Base-by-base conservation (phyloP, 2,797 vertebrate genomes). In the Glyptemys insculpta region DNA sequence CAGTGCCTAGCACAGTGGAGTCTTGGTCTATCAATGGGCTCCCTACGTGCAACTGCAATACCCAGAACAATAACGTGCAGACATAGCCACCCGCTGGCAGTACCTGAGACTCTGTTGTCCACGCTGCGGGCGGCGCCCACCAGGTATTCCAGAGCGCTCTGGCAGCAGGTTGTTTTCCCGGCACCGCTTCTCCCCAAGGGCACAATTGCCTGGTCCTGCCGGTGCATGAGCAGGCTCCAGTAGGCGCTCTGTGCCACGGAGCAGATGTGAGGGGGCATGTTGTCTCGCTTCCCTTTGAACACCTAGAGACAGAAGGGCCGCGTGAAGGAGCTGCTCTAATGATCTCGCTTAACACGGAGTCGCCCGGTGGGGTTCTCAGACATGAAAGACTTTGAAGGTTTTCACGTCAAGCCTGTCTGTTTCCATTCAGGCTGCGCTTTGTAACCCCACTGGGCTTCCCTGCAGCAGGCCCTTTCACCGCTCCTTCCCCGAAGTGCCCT, bases 151-250 rank as follows among this genome's bases (percentile, higher is more conserved):
- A 99, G 97, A 78, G 98, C 98, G 1, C 98, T 96, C 96, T 98
- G 98, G 50, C 99, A 99, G 44, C 98, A 98, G 0, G 96, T 95
- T 6, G 99, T 99, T 98, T 99, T 99, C 2, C 99, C 99, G 0
- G 99, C 98, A 0, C 99, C 99, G 0, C 98, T 99, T 91, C 99
- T 98, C 1, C 99, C 99, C 98, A 99, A 14, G 0, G 99, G 98
- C 29, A 99, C 91, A 4, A 99, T 98, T 47, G 99, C 98, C 98
- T 99, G 99, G 95, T 99, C 99, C 57, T 97, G 98, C 49, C 98
- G 93, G 91, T 98, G 98, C 79, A 97, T 97, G 50, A 99, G 98
- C 98, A 99, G 97, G 6, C 97, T 98, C 97, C 99, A 98, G 83
- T 99, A 99, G 4, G 99, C 98, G 50, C 96, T 97, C 87, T 98